Evolutionary conservation across 2,888 invertebrate genomes (phyloP).

Genomic region (Euclidia mi): DNA sequence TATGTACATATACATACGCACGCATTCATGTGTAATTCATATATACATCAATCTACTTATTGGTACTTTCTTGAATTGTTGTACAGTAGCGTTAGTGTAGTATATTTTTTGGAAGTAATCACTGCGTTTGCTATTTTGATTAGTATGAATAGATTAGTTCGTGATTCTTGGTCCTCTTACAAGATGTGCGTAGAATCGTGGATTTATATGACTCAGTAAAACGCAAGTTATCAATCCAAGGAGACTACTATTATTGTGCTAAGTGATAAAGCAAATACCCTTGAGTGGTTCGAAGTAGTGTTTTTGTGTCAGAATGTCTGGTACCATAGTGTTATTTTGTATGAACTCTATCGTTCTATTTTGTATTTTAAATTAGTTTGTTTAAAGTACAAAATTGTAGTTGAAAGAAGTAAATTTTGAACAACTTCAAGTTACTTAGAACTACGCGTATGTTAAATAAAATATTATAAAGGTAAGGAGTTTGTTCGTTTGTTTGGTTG

Average conservation of each 20-base stretch:
- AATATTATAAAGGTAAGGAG: no score
- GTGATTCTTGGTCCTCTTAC: no score
- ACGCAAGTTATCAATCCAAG: conserved; percentile 48
- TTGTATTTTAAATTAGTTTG: background rate
- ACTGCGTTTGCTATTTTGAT: no score
- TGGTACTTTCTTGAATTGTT: no score
- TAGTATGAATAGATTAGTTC: no score
- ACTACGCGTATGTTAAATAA: conserved; percentile 1
- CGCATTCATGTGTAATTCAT: no score
- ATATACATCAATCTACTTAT: no score
- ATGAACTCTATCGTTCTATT: conserved; percentile 15
- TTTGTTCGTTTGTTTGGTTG: no score
- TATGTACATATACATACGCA: no score
- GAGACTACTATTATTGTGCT: conserved; percentile 56
- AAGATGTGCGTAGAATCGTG: conserved; percentile 8
- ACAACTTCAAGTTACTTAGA: background rate
- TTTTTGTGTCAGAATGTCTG: conserved; percentile 49
- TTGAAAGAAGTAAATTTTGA: background rate
- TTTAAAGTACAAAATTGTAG: background rate
- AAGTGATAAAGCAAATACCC: conserved; percentile 70
- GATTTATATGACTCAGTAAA: conserved; percentile 37
- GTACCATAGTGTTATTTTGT: conserved; percentile 31
- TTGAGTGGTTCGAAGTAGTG: conserved; percentile 61
- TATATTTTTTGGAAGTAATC: no score
- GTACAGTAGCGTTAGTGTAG: no score